Evolutionary conservation across 2,113 vertebrate species (phyloP), one percentile per base, ranked within the genome.

Genomic region (Pelobates fuscus): DNA sequence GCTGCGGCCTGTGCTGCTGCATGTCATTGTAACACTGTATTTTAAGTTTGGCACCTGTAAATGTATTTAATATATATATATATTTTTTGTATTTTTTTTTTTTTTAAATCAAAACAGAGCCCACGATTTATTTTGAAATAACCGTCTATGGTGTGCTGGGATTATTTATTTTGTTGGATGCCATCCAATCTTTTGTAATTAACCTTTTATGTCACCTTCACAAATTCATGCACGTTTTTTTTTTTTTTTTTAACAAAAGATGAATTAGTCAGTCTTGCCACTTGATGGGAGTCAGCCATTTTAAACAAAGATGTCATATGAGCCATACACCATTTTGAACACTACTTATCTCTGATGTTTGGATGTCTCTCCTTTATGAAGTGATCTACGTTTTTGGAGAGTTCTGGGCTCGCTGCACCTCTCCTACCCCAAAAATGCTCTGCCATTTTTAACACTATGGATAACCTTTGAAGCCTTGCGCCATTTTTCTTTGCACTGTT

Each of bases 401-500:
- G 12, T 49, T 18, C 17, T 14, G 12, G 44, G 44, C 44, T 49
- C 12, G 17, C 3, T 25, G n/a, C 52, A 8, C 54, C 49, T n/a
- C 63, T 26, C 17, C 17, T 11, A 1, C 24, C 54, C 52, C 49
- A 27, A 32, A 32, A 26, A 26, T 43, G 8, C 43, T 44, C 20
- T 58, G 18, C 49, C 26, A n/a, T 30, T 21, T 46, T 26, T 66
- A 57, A 67, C 71, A 12, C 61, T 59, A 67, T 59, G 37, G 58
- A 61, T 64, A 54, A 57, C 63, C 63, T 75, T 75, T 46, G 41
- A 67, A 67, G 63, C 63, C 72, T 74, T 67, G 52, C 63, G 21
- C 63, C 72, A 46, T 75, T 66, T 71, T 75, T 67, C 62, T 75
- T 75, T 75, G 72, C 72, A 75, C 72, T 75, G 72, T 75, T 75